A percentile compares a stretch with the other conserved stretches of the same genome.
These are phyloP conservation scores for Neodontobutis hainanensis DNA, from an alignment of 2,113 vertebrate species.

Conservation along the genomic window DNA sequence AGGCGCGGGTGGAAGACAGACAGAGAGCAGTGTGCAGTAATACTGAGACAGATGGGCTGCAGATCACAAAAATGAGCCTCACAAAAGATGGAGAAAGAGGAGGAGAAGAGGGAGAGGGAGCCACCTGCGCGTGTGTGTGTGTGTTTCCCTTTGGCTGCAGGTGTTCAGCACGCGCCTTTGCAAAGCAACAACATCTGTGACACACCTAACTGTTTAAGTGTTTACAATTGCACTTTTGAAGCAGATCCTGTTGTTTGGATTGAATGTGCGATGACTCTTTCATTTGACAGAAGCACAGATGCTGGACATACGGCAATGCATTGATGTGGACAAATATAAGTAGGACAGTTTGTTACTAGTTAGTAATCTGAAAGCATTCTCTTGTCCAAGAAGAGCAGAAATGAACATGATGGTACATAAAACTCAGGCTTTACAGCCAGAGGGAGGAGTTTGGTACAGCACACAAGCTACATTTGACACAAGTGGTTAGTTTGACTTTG, in stretches of 20 bases:
- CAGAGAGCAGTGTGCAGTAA: conserved; percentile 34
- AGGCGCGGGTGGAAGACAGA: conserved; percentile 41
- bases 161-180: conserved; percentile 34
- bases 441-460: not conserved
- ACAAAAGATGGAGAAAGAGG: not conserved
- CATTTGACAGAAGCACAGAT: not conserved
- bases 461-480: no score
- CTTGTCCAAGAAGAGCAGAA: not conserved
- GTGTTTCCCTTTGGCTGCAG: conserved; percentile 12
- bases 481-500: no score
- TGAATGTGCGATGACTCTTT: not conserved
- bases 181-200: conserved; percentile 33
- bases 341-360: not conserved
- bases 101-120: conserved; percentile 10
- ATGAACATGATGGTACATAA: conserved; percentile 3
- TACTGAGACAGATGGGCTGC: conserved; percentile 50
- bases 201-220: not conserved
- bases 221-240: conserved; percentile 1
- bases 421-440: not conserved
- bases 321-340: conserved; percentile 9
- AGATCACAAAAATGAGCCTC: conserved; percentile 22
- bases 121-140: conserved; percentile 14
- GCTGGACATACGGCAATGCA: not conserved
- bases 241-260: not conserved
- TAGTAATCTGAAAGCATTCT: not conserved